A percentile compares a stretch with the other conserved stretches of the same genome.
These are phyloP conservation scores for Siderastrea radians DNA, from an alignment of 92 coral and sea anemone species.

Conservation along the genomic window DNA sequence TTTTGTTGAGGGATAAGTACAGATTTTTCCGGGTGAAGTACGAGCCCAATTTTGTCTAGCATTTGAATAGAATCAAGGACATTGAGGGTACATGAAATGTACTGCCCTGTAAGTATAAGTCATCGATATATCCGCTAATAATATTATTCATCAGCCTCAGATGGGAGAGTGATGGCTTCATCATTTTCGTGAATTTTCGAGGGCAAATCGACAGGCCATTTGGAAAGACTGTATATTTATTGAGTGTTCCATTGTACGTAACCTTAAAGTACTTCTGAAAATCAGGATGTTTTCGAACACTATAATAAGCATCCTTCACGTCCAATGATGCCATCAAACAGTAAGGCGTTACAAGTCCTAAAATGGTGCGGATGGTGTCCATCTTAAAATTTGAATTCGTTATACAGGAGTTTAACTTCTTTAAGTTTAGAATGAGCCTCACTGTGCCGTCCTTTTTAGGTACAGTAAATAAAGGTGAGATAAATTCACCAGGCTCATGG, in stretches of 20 bases:
- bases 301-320: slow-evolving; percentile 61
- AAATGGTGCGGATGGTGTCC: slow-evolving; percentile 55
- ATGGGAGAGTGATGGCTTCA: slow-evolving; percentile 60
- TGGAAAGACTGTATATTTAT: not conserved
- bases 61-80: slow-evolving; percentile 39
- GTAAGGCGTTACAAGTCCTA: slow-evolving; percentile 23
- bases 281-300: slow-evolving; percentile 1
- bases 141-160: slow-evolving; percentile 45
- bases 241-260: not conserved
- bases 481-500: slow-evolving; percentile 45
- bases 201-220: slow-evolving; percentile 52
- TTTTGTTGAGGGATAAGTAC: slow-evolving; percentile 37
- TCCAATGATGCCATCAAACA: slow-evolving; percentile 66
- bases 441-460: slow-evolving; percentile 65
- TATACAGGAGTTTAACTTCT: slow-evolving; percentile 54
- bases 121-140: slow-evolving; percentile 47
- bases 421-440: slow-evolving; percentile 61
- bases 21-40: slow-evolving; percentile 49
- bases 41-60: slow-evolving; percentile 33
- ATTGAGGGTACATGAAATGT: slow-evolving; percentile 19
- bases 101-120: slow-evolving; percentile 41
- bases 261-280: not conserved
- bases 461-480: slow-evolving; percentile 72
- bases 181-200: slow-evolving; percentile 61
- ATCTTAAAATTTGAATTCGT: slow-evolving; percentile 59